Evolutionary conservation across 1,140 invertebrate species (phyloP), one percentile per base, ranked within the genome.

Genomic region (Trichonephila clavata): DNA sequence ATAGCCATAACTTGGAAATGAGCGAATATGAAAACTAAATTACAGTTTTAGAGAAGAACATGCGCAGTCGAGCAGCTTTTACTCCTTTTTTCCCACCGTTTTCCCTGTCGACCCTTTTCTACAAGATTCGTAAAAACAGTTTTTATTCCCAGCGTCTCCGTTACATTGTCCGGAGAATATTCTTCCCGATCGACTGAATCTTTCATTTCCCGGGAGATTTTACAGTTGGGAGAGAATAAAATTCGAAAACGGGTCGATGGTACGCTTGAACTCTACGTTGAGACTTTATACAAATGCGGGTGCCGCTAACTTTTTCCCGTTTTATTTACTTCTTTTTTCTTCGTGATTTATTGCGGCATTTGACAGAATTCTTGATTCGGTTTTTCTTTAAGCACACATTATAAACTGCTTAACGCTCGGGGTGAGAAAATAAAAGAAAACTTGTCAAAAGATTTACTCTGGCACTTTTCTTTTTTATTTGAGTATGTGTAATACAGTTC

Each of bases 161-260:
- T 77, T 77, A 77, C 71, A 32, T 77, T 77, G 71, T 77, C 32
- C 14, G 21, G 21, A 39, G 16, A 18, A 77, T 77, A 77, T 77
- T 77, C 71, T 77, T 77, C 71, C 32, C 71, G 71, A 77, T 77
- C 71, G 71, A 77, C 71, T 77, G 71, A 77, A 77, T 77, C 71
- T 77, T 77, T 77, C 71, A 77, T 77, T 77, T 77, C 32, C 18
- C 71, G 6, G 24, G 71, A 32, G 71, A 32, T 77, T 77, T 77
- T 77, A 77, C 16, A 39, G 4, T 27, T 27, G 32, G 27, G 32
- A 77, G 71, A 39, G 27, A 77, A 77, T 77, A 77, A 77, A 77
- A 77, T 77, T 77, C 71, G 27, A 77, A 77, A 77, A 77, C 71
- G 71, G 71, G 32, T 77, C 71, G 71, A 77, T 77, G 32, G 16